Evolutionary conservation across 2,113 vertebrate species (phyloP).

Genomic region (Lepus europaeus): DNA sequence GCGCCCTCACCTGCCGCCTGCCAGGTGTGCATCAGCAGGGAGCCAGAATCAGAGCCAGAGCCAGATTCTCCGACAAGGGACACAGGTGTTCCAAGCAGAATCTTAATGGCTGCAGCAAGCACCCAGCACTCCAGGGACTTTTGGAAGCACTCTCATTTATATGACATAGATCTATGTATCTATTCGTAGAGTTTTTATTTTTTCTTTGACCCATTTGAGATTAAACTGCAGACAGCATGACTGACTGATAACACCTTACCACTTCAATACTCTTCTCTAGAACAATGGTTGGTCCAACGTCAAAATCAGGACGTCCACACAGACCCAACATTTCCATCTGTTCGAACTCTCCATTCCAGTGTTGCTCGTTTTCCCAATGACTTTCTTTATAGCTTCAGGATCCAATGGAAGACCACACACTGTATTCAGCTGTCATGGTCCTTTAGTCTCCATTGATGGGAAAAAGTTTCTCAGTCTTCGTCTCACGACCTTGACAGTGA

Average conservation of each 20-base stretch:
- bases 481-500: neutral
- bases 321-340: neutral
- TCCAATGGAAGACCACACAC: neutral
- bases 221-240: neutral
- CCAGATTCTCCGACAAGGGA: too few relatives aligned
- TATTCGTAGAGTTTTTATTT: neutral
- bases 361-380: neutral
- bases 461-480: neutral
- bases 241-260: neutral
- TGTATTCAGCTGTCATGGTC: neutral
- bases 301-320: neutral
- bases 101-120: too few relatives aligned
- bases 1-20: too few relatives aligned
- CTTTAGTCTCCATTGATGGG: neutral
- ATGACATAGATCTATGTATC: neutral
- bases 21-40: too few relatives aligned
- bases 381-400: too few relatives aligned
- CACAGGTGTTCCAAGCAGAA: too few relatives aligned
- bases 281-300: neutral
- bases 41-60: too few relatives aligned
- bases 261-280: neutral
- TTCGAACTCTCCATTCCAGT: neutral
- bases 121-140: too few relatives aligned
- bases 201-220: neutral
- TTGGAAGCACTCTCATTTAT: too few relatives aligned